A percentile compares a stretch with the other conserved stretches of the same genome.
These are phyloP conservation scores for Entomobrya proxima DNA, from an alignment of 2,888 invertebrate species.

Conservation along the genomic window DNA sequence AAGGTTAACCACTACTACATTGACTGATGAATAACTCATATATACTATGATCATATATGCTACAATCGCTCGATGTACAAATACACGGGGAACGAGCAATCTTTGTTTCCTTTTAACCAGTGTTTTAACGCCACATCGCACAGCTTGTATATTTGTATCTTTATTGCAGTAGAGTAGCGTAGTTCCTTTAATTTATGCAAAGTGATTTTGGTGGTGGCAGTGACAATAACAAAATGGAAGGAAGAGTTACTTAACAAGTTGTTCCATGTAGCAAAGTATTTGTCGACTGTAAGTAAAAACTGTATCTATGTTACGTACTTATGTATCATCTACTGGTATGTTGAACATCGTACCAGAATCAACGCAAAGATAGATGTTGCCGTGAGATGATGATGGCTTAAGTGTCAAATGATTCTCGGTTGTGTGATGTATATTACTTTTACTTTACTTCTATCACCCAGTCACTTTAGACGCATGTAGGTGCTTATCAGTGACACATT, in stretches of 20 bases:
- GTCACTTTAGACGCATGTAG: neutral
- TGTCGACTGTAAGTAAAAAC: too few species aligned
- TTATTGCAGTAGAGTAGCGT: neutral
- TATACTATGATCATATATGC: neutral
- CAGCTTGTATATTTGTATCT: neutral
- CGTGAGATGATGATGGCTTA: conserved; percentile 1
- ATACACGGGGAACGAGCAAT: too few species aligned
- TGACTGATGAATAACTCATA: neutral
- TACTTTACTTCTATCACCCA: conserved; percentile 8
- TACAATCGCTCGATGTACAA: neutral
- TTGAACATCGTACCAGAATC: neutral
- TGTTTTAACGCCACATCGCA: too few species aligned
- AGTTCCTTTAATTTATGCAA: conserved; percentile 25
- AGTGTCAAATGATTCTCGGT: conserved; percentile 26
- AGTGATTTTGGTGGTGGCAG: neutral
- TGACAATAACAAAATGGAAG: neutral
- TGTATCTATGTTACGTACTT: too few species aligned
- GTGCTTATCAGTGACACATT: neutral
- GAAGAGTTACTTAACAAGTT: neutral
- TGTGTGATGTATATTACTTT: neutral
- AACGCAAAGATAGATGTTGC: neutral
- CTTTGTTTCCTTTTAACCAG: too few species aligned
- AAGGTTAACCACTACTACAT: conserved; percentile 25
- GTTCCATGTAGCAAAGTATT: neutral
- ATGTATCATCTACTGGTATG: too few species aligned